A percentile compares a stretch with the other conserved stretches of the same genome.
phyloP scores from a whole-genome alignment of 2,113 vertebrate genomes.

The Lepus americanus region DNA sequence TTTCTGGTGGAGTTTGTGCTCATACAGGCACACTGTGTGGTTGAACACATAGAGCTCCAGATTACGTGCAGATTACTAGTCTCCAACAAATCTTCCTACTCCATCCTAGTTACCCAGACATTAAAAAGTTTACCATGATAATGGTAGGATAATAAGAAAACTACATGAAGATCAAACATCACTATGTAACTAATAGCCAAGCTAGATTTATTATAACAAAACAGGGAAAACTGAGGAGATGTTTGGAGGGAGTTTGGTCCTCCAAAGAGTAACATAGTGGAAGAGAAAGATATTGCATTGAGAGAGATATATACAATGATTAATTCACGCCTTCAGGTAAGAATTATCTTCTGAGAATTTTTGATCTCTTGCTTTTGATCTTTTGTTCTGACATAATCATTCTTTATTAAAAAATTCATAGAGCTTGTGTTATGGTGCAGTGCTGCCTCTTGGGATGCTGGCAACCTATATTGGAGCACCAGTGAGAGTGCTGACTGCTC shows the following conservation, averaged over 20 bases:
- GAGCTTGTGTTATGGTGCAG: background rate
- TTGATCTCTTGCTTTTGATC: background rate
- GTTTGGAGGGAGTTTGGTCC: background rate
- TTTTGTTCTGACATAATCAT: background rate
- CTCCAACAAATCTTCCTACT: too few relatives aligned
- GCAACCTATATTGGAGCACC: too few relatives aligned
- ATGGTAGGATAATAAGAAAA: background rate
- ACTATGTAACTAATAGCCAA: background rate
- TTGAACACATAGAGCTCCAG: background rate
- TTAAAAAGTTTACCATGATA: background rate
- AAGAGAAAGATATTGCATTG: background rate
- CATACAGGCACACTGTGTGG: accelerated
- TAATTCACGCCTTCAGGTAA: background rate
- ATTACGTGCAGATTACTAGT: background rate
- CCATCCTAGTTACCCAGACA: background rate
- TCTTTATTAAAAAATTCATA: background rate
- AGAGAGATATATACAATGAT: background rate
- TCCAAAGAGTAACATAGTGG: background rate
- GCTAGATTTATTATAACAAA: background rate
- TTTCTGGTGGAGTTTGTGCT: background rate
- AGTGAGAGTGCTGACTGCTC: too few relatives aligned
- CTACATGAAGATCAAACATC: background rate
- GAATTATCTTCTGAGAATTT: background rate
- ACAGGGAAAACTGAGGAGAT: background rate
- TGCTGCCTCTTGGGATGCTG: too few relatives aligned